Percentiles rank a stretch among this genome's conserved stretches.
phyloP scores from a whole-genome alignment of 2,888 invertebrate species.

The Sicus ferrugineus region DNA sequence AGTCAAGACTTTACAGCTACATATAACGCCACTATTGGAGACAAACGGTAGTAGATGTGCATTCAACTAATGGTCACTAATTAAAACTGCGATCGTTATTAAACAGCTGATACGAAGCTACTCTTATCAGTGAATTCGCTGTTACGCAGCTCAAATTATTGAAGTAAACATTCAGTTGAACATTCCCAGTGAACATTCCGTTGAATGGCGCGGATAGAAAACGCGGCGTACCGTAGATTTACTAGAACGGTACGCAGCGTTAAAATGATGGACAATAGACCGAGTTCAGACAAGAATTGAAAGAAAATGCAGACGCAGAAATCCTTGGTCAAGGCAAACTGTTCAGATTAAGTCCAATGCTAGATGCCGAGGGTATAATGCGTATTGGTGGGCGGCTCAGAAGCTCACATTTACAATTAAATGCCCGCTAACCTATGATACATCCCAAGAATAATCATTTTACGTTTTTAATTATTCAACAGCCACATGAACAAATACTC shows the following conservation, averaged over 20 bases:
- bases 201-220: too few relatives aligned
- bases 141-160: too few relatives aligned
- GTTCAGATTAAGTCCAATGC: neutral
- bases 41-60: neutral
- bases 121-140: slow-evolving; percentile 1
- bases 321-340: neutral
- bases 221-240: too few relatives aligned
- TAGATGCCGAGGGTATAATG: slow-evolving; percentile 1
- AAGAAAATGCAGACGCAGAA: neutral
- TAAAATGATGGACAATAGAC: neutral
- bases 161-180: too few relatives aligned
- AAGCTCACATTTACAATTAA: neutral
- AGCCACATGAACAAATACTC: slow-evolving; percentile 2
- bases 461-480: neutral
- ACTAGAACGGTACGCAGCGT: slow-evolving; percentile 3
- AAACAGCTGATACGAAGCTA: slow-evolving; percentile 21
- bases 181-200: too few relatives aligned
- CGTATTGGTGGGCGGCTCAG: slow-evolving; percentile 1
- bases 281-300: neutral
- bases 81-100: slow-evolving; percentile 8
- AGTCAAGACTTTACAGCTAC: slow-evolving; percentile 8
- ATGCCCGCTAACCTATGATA: neutral
- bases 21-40: neutral
- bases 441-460: neutral
- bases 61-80: neutral